Evolutionary conservation across 2,888 invertebrate genomes (phyloP), one percentile per base, ranked within the genome.

Genomic region (Phyto melanocephala): DNA sequence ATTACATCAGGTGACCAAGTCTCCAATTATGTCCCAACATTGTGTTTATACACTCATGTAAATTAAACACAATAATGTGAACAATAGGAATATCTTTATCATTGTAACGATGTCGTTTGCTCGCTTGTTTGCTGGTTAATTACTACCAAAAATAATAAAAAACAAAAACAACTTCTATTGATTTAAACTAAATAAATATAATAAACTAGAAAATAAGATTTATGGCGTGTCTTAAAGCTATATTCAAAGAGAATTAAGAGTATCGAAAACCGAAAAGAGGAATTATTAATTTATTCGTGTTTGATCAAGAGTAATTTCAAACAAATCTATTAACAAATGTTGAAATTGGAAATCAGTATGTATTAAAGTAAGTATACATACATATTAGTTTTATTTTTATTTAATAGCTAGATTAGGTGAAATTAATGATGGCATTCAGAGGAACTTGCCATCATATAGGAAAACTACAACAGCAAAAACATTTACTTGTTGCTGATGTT

Each of bases 211-310:
- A 70, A 62, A 82, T 76, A 86, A 87, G 89, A 88, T 88, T 88
- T 88, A 89, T 89, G 86, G 82, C 85, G 85, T 88, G 88, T 87
- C 88, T 87, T 76, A 86, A 86, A 88, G 87, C 86, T 86, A 85
- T 83, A 47, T 45, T 50, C 15, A 47, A 15, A 65, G 22, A 24
- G 67, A 35, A n/a, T 58, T 52, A 40, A 60, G 56, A 65, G 37
- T 17, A 58, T 33, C 40, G 22, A 52, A 7, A n/a, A 35, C n/a
- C 22, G 28, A 72, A 28, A 60, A 52, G 42, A 35, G 54, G 56
- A 56, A 33, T 80, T 79, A 77, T 77, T 63, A 60, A 67, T 63
- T 67, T 67, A 75, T 84, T 67, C 52, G 65, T 76, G 60, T 67
- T 71, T 72, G 68, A 63, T 68, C 35, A 74, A 68, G 63, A 70